Conservation (phyloP, 2,113 vertebrate species). For the Malurus cyaneus region DNA sequence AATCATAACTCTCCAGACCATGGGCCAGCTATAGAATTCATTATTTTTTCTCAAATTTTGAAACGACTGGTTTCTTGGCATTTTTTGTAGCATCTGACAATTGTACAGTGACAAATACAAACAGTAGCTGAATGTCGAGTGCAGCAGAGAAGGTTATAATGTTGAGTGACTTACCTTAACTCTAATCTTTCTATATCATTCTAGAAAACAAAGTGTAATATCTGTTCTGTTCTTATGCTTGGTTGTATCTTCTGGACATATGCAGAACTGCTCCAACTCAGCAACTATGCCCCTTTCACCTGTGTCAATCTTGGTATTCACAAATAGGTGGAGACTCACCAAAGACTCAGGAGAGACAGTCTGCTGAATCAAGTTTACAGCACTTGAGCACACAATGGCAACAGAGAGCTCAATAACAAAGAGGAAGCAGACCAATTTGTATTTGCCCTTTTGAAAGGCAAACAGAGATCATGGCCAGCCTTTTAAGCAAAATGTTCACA, state of each 20-base stretch:
- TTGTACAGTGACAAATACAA: background rate
- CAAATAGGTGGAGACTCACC: background rate
- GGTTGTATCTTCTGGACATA: background rate
- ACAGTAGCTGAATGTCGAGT: background rate
- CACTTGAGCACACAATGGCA: background rate
- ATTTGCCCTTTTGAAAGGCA: background rate
- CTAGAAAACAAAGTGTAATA: background rate
- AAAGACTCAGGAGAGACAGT: background rate
- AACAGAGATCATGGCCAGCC: background rate
- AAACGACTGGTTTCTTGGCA: background rate
- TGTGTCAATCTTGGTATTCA: accelerated
- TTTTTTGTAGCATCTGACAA: background rate
- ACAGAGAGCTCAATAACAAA: background rate
- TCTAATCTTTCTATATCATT: background rate
- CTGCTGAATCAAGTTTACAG: background rate
- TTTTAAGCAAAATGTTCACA: background rate
- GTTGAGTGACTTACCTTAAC: background rate
- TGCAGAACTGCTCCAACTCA: background rate
- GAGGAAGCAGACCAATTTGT: background rate
- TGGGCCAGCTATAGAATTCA: background rate
- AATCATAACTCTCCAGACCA: background rate
- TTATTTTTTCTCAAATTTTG: background rate
- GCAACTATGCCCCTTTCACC: background rate
- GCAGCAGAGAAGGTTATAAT: background rate
- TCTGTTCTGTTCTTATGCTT: background rate